Percentiles rank a stretch among this genome's conserved stretches.
Conservation (phyloP, 2,888 invertebrate species). For the Lasioglossum marginatum region DNA sequence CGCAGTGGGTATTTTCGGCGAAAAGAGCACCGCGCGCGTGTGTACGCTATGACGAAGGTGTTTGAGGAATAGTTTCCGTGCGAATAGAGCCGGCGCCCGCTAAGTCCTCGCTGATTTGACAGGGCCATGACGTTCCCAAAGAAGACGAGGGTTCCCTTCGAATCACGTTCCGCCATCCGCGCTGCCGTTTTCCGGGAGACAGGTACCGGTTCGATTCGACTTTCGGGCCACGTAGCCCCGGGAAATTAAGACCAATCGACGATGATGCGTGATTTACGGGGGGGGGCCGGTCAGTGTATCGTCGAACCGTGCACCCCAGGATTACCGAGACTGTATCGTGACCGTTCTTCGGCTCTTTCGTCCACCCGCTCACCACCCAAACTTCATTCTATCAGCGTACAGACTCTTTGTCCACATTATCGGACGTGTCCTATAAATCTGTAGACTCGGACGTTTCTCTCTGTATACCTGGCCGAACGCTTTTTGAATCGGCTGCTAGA, state of each 20-base stretch:
- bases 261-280: slow-evolving; percentile 76
- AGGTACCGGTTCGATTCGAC: slow-evolving; percentile 39
- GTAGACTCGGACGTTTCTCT: not conserved
- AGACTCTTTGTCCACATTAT: slow-evolving; percentile 75
- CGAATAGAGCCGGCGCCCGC: slow-evolving; percentile 6
- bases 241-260: slow-evolving; percentile 79
- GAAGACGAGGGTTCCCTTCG: slow-evolving; percentile 20
- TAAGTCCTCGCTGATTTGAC: slow-evolving; percentile 67
- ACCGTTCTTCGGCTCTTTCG: slow-evolving; percentile 22
- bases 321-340: slow-evolving; percentile 50
- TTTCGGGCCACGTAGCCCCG: slow-evolving; percentile 76
- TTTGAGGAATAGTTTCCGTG: slow-evolving; percentile 6
- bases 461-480: slow-evolving; percentile 7
- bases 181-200: not conserved
- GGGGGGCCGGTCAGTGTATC: slow-evolving; percentile 56
- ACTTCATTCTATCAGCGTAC: slow-evolving; percentile 73
- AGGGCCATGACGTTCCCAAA: slow-evolving; percentile 41
- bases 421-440: slow-evolving; percentile 69
- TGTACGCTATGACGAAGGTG: not conserved
- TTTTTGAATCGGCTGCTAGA: not conserved
- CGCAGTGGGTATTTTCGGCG: not conserved
- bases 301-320: slow-evolving; percentile 39
- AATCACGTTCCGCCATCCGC: slow-evolving; percentile 27
- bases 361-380: slow-evolving; percentile 21
- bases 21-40: not conserved